These are phyloP conservation scores for Antennarius striatus DNA, from an alignment of 2,113 vertebrate species.

Conservation along the genomic window DNA sequence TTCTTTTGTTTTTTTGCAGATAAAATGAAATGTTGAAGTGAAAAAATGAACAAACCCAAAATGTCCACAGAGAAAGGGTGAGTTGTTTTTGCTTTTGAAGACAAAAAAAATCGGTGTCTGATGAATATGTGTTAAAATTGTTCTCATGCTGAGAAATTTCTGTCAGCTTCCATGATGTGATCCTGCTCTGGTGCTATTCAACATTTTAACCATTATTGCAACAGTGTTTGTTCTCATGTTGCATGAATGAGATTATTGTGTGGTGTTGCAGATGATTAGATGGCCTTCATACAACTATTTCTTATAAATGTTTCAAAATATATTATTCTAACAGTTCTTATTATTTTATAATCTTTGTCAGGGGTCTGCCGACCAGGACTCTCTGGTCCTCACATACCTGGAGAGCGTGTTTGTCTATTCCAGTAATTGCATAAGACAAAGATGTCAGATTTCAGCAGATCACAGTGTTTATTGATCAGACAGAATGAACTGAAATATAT, in stretches of 20 bases:
- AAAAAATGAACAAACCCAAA: slow-evolving; percentile 92
- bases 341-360: no score
- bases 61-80: slow-evolving; percentile 92
- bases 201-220: slow-evolving; percentile 3
- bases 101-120: slow-evolving; percentile 1
- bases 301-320: slow-evolving; percentile 15
- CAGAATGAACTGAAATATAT: no score
- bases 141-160: slow-evolving; percentile 8
- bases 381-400: no score
- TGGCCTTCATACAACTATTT: slow-evolving; percentile 1
- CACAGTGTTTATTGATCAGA: no score
- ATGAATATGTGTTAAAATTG: not conserved
- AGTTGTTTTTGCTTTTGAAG: slow-evolving; percentile 49
- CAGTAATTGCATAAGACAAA: no score
- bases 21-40: slow-evolving; percentile 81
- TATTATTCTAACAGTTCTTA: not conserved
- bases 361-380: no score
- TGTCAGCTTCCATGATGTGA: not conserved
- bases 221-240: not conserved
- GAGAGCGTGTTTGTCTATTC: no score
- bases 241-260: slow-evolving; percentile 2
- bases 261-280: slow-evolving; percentile 4
- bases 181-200: slow-evolving; percentile 4
- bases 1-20: slow-evolving; percentile 68
- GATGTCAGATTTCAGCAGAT: no score